phyloP scores from a whole-genome alignment of 1,140 invertebrate genomes.

The Rhopalosiphum padi region DNA sequence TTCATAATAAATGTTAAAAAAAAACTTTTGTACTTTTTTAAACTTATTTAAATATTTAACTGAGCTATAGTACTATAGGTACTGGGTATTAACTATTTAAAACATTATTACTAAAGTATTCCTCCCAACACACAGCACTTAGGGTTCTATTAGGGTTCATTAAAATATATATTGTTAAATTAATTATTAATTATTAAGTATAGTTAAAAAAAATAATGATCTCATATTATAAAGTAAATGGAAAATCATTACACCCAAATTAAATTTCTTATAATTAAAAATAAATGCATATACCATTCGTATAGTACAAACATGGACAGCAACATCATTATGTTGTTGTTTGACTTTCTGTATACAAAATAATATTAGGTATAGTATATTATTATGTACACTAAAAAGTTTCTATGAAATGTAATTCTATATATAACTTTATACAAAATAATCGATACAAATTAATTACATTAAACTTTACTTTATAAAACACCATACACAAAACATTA shows the following conservation, averaged over 20 bases:
- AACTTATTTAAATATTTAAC: no score
- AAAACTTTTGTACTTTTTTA: no score
- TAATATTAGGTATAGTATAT: not conserved
- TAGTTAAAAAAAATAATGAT: no score
- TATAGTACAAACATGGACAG: not conserved
- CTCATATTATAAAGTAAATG: not conserved
- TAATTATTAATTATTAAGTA: no score
- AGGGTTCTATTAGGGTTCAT: no score
- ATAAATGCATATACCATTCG: no score
- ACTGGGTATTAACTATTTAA: no score
- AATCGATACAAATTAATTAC: not conserved
- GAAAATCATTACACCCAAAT: not conserved
- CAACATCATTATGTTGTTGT: not conserved
- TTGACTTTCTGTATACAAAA: not conserved
- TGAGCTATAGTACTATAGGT: no score
- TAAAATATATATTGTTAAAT: no score
- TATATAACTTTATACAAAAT: not conserved
- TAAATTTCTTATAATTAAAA: not conserved
- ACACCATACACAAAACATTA: not conserved
- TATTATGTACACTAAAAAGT: not conserved
- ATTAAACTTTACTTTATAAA: not conserved
- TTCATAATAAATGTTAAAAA: no score
- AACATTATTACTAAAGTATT: no score
- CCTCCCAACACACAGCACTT: no score
- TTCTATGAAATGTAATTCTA: not conserved